These are phyloP conservation scores for Myopa tessellatipennis DNA, from an alignment of 2,888 invertebrate genomes.

Conservation along the genomic window DNA sequence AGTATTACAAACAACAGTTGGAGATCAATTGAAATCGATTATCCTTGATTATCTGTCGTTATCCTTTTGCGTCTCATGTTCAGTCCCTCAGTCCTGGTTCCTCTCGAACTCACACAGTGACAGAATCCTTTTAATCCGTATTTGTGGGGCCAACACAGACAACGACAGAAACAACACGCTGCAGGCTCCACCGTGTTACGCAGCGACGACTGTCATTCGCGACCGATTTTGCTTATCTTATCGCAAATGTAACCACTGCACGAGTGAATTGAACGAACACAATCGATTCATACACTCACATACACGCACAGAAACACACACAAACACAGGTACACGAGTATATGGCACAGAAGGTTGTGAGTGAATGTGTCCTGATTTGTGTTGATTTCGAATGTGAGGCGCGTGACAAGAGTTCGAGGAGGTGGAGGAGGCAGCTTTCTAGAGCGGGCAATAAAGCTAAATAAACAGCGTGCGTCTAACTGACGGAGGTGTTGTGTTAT, in stretches of 20 bases:
- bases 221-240: conserved; percentile 15
- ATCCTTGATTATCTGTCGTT: conserved; percentile 66
- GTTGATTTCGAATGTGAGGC: neutral
- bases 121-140: neutral
- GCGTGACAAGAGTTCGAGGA: neutral
- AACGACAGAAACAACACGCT: neutral
- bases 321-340: too few species aligned
- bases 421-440: neutral
- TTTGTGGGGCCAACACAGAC: neutral
- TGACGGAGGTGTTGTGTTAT: too few species aligned
- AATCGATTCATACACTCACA: neutral
- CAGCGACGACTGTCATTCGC: neutral
- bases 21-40: conserved; percentile 66
- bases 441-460: neutral
- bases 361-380: neutral
- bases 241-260: conserved; percentile 17
- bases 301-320: too few species aligned
- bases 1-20: conserved; percentile 46
- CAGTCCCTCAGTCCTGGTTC: neutral
- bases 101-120: neutral
- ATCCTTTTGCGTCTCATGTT: conserved; percentile 54
- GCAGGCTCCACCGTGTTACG: neutral
- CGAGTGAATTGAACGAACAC: neutral
- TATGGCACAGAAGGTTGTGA: neutral
- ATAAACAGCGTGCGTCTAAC: too few species aligned